Conservation (phyloP, 2,113 vertebrate species). For the Clarias macrocephalus region DNA sequence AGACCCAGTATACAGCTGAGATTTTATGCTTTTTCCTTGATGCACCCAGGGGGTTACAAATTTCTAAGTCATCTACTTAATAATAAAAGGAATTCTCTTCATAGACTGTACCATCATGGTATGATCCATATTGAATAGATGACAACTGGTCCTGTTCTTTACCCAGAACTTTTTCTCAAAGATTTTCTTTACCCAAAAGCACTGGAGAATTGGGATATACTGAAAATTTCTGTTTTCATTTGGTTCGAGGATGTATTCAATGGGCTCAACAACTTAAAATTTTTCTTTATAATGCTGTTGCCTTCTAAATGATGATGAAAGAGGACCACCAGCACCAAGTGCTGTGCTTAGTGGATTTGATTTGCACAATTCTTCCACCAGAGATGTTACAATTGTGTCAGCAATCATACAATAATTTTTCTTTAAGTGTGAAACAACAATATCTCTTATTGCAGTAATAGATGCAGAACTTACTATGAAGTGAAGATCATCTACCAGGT, state of each 20-base stretch:
- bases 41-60: no score
- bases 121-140: slow-evolving; percentile 12
- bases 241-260: not conserved
- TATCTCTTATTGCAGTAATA: not conserved
- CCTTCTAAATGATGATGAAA: not conserved
- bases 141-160: not conserved
- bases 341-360: slow-evolving; percentile 9
- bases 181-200: not conserved
- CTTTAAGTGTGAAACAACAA: slow-evolving; percentile 24
- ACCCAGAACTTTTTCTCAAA: not conserved
- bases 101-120: not conserved
- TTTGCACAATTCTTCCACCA: slow-evolving; percentile 23
- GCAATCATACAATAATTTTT: slow-evolving; percentile 7
- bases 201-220: slow-evolving; percentile 10
- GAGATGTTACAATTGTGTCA: not conserved
- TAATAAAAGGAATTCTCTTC: slow-evolving; percentile 16
- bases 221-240: slow-evolving; percentile 4
- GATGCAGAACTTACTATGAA: not conserved
- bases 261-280: not conserved
- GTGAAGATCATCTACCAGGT: no score
- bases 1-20: no score
- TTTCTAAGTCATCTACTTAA: not conserved
- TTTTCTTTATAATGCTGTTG: slow-evolving; percentile 9
- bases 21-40: not conserved
- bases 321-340: not conserved